Evolutionary conservation across 2,113 vertebrate species (phyloP).

Genomic region (Leptobrachium leishanense): DNA sequence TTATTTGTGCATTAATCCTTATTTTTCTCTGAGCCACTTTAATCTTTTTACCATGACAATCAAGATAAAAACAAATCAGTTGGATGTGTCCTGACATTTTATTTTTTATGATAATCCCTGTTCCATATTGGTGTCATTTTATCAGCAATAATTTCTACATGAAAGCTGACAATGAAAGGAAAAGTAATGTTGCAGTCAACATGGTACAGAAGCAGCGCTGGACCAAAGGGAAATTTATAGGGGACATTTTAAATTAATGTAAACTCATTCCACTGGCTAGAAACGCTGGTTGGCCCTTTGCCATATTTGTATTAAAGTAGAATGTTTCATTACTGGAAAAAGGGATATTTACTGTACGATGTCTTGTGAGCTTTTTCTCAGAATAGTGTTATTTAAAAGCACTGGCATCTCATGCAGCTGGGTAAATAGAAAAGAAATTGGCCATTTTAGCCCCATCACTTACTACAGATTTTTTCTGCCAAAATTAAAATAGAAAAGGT

Average conservation of each 20-base stretch:
- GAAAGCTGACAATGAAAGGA: constrained; percentile 34
- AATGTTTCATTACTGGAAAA: constrained; percentile 37
- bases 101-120: constrained; percentile 46
- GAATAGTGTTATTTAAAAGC: not conserved
- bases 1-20: constrained; percentile 44
- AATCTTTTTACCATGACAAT: constrained; percentile 39
- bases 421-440: too few species aligned
- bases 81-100: constrained; percentile 46
- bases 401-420: too few species aligned
- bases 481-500: too few species aligned
- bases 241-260: constrained; percentile 34
- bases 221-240: constrained; percentile 42
- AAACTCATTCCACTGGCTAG: constrained; percentile 24
- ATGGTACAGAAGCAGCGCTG: not conserved
- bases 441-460: too few species aligned
- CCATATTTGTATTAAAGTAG: constrained; percentile 26
- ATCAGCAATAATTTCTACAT: constrained; percentile 37
- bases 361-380: not conserved
- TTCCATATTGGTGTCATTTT: constrained; percentile 35
- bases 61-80: constrained; percentile 45
- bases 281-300: constrained; percentile 24
- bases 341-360: constrained; percentile 17
- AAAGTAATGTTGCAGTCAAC: constrained; percentile 38
- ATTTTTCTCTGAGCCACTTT: constrained; percentile 40
- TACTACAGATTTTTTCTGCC: too few species aligned